Evolutionary conservation across 92 coral and sea anemone species (phyloP), one percentile per base, ranked within the genome.

Genomic region (Zoanthus solanderi): DNA sequence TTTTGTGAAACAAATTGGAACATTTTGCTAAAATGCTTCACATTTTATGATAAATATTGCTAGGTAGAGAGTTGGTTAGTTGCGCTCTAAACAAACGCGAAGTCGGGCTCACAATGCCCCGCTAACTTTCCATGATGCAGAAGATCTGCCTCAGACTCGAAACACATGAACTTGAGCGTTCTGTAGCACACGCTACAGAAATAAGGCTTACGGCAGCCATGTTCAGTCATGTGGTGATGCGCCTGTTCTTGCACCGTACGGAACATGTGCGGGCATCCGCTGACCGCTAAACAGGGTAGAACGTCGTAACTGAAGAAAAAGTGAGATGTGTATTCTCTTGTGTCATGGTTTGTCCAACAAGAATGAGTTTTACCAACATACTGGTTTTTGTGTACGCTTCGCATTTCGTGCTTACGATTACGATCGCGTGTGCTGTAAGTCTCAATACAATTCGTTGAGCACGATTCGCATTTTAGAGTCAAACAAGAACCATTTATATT

Each of bases 41-140:
- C 42, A 37, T 37, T 37, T 37, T 37, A 37, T 37, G 42, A 37
- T 37, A 37, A 37, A 37, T 37, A 37, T 2, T 37, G 2, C 4
- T 2, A 37, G 42, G 3, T 4, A 37, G 42, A 4, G 3, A 37
- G 4, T 2, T 37, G 42, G 1, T 37, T 37, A 2, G 2, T 37
- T 50, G 12, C 56, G 12, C 69, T 3, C 74, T 63, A 92, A 34
- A 88, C 92, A 85, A 95, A 95, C n/a, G 92, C 88, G 44, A 95
- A 95, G n/a, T 95, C 98, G 5, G 98, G 93, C 57, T 95, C 98
- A 68, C 98, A 95, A 47, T 95, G 98, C 6, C 98, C 96, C 46
- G 89, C 94, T 7, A 95, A 85, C 9, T 94, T 91, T 31, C 98
- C 98, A 74, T 95, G 98, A 18, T 83, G 86, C 68, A 95, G 83